Evolutionary conservation across 2,797 vertebrate species (phyloP).

Genomic region (Podargus strigoides): DNA sequence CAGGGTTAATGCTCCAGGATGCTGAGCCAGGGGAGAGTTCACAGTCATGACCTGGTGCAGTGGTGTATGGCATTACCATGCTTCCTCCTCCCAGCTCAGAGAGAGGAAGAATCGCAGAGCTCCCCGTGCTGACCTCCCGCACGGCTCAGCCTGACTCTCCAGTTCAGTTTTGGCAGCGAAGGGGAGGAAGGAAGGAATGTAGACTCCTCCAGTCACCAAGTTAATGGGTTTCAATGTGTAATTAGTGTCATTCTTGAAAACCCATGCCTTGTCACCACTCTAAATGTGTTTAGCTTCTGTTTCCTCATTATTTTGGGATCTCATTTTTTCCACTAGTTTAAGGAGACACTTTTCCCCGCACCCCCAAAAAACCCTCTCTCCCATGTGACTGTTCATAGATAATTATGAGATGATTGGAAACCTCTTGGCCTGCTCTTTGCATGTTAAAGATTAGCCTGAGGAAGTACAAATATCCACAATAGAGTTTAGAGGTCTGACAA

Average conservation of each 20-base stretch:
- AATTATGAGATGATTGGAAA: constrained; percentile 30
- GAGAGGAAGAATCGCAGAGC: background rate
- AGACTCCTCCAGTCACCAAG: constrained; percentile 31
- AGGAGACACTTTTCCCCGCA: background rate
- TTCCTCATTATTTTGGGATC: constrained; percentile 29
- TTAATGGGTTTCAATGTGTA: constrained; percentile 27
- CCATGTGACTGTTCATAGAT: background rate
- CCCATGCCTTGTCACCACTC: constrained; percentile 23
- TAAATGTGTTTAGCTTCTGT: constrained; percentile 49
- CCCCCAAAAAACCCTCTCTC: background rate
- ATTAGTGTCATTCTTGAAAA: constrained; percentile 53
- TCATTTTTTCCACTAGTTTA: background rate
- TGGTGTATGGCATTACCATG: fast-evolving
- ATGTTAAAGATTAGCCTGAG: background rate
- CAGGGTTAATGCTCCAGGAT: background rate
- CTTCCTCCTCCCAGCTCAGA: background rate
- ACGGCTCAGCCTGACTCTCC: background rate
- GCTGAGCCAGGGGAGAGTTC: background rate
- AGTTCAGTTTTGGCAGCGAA: background rate
- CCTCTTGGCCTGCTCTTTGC: background rate
- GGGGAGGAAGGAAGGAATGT: constrained; percentile 52
- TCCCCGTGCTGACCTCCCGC: fast-evolving
- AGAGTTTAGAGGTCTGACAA: background rate
- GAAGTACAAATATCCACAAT: background rate
- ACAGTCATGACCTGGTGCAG: fast-evolving